Evolutionary conservation across 2,797 vertebrate genomes (phyloP), one percentile per base, ranked within the genome.

Genomic region (Psittacula derbiana): DNA sequence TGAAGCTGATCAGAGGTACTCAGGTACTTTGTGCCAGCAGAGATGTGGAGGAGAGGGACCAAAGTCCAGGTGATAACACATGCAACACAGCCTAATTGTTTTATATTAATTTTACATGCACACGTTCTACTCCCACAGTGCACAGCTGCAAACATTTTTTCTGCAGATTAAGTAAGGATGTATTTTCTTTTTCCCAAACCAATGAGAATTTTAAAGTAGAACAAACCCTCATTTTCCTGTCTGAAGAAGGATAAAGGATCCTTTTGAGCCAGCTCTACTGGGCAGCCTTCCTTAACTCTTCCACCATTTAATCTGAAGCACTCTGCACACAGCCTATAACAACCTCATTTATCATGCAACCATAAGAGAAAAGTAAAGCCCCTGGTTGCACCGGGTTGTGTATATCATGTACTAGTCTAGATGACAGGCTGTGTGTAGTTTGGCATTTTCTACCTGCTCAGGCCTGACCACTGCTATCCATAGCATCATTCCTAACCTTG

Each of bases 391-490:
- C 5, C 0, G 47, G 38, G 30, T 16, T 70, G 23, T 30, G n/a
- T 44, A 17, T n/a, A 71, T 86, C 79, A 30, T 14, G 8, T 50
- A 28, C 53, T 72, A 50, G 46, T 40, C 70, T 23, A n/a, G n/a
- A 72, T 1, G 1, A 50, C 67, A 49, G 31, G 10, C 60, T 49
- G 4, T 21, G 38, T 23, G 50, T 12, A 92, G 74, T 72, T 92
- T 64, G 74, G 38, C 47, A 60, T 66, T 84, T 94, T 71, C 53
- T 19, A n/a, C 64, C 31, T 66, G 71, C 62, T 93, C 71, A 74
- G 30, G 47, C 62, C 83, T 61, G 65, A 28, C 44, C 41, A 2
- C n/a, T 46, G 57, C 52, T 73, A 3, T 58, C 80, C 67, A 11
- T 1, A 0, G 30, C 2, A 3, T 30, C 21, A 4, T 36, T 89